These are phyloP conservation scores for Diaphora mendica DNA, from an alignment of 2,888 invertebrate species.

Conservation along the genomic window DNA sequence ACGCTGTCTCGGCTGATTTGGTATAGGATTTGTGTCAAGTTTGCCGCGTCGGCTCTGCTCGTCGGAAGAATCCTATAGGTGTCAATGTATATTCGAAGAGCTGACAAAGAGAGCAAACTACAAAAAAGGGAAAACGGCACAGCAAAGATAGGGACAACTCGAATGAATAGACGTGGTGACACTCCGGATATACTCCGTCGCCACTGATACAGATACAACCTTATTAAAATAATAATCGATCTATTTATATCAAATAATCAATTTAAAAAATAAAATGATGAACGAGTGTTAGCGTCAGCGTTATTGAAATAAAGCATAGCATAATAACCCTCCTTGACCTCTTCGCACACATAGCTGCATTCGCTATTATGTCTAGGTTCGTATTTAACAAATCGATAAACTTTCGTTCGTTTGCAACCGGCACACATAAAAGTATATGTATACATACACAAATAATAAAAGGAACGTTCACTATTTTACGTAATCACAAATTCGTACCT, in stretches of 20 bases:
- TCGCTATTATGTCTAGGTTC: constrained; percentile 56
- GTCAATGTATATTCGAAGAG: too few relatives aligned
- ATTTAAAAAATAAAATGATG: constrained; percentile 22
- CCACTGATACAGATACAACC: background rate
- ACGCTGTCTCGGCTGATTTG: too few relatives aligned
- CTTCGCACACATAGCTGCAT: constrained; percentile 59
- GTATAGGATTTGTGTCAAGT: too few relatives aligned
- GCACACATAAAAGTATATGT: constrained; percentile 8
- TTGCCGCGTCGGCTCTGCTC: too few relatives aligned
- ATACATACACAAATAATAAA: constrained; percentile 6
- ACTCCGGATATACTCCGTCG: too few relatives aligned
- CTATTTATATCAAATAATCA: background rate
- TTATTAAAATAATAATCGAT: background rate
- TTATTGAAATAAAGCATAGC: constrained; percentile 47
- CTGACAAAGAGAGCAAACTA: too few relatives aligned
- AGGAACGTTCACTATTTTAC: constrained; percentile 7
- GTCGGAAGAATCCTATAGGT: too few relatives aligned
- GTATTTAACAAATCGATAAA: constrained; percentile 61
- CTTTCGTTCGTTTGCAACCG: constrained; percentile 51
- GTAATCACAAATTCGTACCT: background rate
- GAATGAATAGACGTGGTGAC: too few relatives aligned
- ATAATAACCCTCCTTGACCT: constrained; percentile 62
- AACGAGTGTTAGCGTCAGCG: constrained; percentile 30
- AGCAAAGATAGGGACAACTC: too few relatives aligned
- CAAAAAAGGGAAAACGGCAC: too few relatives aligned